These are phyloP conservation scores for Gallirallus australis DNA, from an alignment of 2,797 vertebrate species.

Conservation along the genomic window DNA sequence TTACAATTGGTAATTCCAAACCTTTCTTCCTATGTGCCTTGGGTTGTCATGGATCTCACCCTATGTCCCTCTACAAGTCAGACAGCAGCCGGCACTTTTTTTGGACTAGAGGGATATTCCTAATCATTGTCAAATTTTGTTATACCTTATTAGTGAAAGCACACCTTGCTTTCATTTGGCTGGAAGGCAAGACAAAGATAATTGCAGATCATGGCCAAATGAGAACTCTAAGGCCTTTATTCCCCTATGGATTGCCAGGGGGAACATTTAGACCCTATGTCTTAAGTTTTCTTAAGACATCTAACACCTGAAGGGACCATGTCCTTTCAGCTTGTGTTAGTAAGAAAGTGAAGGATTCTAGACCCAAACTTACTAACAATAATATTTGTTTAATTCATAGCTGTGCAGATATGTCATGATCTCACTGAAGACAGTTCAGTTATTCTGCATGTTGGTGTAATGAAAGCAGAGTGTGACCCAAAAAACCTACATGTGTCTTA, in stretches of 20 bases:
- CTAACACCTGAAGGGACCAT: neutral
- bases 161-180: conserved; percentile 46
- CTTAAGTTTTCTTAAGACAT: neutral
- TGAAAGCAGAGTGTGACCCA: conserved; percentile 18
- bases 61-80: neutral
- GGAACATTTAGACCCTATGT: neutral
- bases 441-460: neutral
- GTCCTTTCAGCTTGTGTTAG: neutral
- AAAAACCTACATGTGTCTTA: neutral
- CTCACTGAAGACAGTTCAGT: neutral
- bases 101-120: conserved; percentile 30
- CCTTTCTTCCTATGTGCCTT: neutral
- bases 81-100: conserved; percentile 59
- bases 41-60: conserved; percentile 17
- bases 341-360: neutral
- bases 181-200: conserved; percentile 36
- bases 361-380: neutral
- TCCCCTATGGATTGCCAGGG: neutral
- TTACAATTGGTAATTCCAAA: conserved; percentile 17
- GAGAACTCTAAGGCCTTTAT: neutral
- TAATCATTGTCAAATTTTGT: neutral
- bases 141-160: conserved; percentile 33
- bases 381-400: neutral
- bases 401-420: neutral
- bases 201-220: conserved; percentile 11